Percentiles rank a stretch among this genome's conserved stretches.
phyloP scores from a whole-genome alignment of 2,113 vertebrate genomes.

The Nothoprocta pentlandii region DNA sequence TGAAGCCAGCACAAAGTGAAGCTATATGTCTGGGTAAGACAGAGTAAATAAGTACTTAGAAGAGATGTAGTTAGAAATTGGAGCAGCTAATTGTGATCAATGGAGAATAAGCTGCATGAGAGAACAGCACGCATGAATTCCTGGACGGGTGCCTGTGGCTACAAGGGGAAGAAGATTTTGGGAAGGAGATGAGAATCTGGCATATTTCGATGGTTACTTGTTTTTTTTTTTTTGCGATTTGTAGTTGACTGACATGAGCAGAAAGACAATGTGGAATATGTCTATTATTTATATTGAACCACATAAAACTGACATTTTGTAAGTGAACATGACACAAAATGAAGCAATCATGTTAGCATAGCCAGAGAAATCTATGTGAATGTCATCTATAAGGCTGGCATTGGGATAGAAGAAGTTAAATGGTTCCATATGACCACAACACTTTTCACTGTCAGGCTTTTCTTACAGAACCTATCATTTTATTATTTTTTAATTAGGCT shows the following conservation, averaged over 20 bases:
- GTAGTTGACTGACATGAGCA: background rate
- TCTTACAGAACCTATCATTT: background rate
- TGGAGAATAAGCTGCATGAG: background rate
- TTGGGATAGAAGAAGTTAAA: background rate
- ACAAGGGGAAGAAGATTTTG: background rate
- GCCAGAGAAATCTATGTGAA: rapidly evolving
- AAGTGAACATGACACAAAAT: background rate
- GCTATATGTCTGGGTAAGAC: background rate
- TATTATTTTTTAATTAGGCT: conserved; percentile 61
- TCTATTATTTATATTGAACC: background rate
- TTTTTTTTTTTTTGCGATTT: background rate
- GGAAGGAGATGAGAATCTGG: background rate
- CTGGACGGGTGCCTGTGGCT: background rate
- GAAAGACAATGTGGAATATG: background rate
- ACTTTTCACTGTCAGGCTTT: background rate
- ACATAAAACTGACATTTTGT: background rate
- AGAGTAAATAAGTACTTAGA: background rate
- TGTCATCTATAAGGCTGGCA: background rate
- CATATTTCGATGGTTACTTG: background rate
- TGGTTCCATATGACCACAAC: background rate
- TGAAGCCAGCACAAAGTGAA: background rate
- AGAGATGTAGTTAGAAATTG: background rate
- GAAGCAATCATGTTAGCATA: background rate
- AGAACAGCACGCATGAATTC: background rate
- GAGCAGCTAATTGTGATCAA: background rate